Base-by-base conservation (phyloP, 2,113 vertebrate species). In the Xenopus tropicalis region DNA sequence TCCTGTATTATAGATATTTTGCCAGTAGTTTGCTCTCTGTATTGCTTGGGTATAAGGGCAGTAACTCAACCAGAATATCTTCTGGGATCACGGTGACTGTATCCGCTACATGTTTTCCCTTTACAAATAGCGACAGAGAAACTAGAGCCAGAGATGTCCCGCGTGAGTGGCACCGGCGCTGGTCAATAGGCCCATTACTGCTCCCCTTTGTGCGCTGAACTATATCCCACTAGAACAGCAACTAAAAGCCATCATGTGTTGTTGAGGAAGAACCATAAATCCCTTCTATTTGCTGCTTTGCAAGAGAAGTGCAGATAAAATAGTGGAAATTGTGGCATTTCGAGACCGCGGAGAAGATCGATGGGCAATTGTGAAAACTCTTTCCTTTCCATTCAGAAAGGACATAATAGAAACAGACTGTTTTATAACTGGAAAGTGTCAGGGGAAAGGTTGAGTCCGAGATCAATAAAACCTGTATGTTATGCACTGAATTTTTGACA, bases 361-460 rank as follows among this genome's bases (percentile, higher is more conserved):
- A 74, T 74, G 72, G 48, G 16, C 63, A 58, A 61, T 67, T 67
- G 52, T 37, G 52, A 66, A 67, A 67, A 61, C 64, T 74, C 63
- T 74, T 74, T 74, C 14, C 54, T 48, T 68, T 74, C 57, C 57
- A 37, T 74, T 68, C 72, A 74, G 29, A 68, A 23, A 44, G 56
- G 42, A 69, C 56, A 13, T n/a, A 29, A 46, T 66, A 42, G 65
- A 66, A 67, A 48, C 29, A 19, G 14, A 46, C 54, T 23, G 64
- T 58, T 67, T 68, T 59, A 67, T 59, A 74, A 67, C 65, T 67
- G 22, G 43, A 17, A 21, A 66, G 57, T 68, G 72, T 74, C 72
- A 67, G 72, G 21, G 21, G 78, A 62, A 89, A 90, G 85, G 82
- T 89, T 83, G 88, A 85, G 85, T 91, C 84, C 77, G 67, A 51